phyloP scores from a whole-genome alignment of 2,113 vertebrate genomes.

The Empidonax alnorum region DNA sequence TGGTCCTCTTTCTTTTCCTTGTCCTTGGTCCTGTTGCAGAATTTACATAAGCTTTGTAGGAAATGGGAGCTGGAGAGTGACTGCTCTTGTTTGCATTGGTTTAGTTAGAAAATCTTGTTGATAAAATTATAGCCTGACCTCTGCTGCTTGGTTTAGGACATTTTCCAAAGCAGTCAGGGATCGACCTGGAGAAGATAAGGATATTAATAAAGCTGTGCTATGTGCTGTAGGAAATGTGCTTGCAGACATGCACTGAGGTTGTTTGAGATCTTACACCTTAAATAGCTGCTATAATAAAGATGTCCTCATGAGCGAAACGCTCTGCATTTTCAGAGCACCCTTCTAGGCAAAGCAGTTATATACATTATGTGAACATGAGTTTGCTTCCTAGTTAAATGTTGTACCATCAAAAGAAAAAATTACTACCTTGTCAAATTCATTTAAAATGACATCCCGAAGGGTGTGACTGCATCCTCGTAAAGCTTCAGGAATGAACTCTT shows the following conservation, averaged over 20 bases:
- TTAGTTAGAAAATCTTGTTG: not conserved
- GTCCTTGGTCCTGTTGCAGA: not conserved
- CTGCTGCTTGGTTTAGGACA: not conserved
- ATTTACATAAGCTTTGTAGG: not conserved
- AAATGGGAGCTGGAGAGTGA: not conserved
- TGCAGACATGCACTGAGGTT: not conserved
- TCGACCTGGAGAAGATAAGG: not conserved
- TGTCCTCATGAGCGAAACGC: not conserved
- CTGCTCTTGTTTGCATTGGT: not conserved
- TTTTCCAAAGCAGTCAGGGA: not conserved
- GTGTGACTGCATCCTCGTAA: not conserved
- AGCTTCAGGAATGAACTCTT: constrained; percentile 3
- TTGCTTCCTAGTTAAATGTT: constrained; percentile 32
- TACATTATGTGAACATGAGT: constrained; percentile 1
- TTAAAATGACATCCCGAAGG: not conserved
- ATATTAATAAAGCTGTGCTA: not conserved
- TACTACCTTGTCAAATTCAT: constrained; percentile 37
- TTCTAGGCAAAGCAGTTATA: constrained; percentile 24
- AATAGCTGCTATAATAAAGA: constrained; percentile 20
- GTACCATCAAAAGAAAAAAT: constrained; percentile 59
- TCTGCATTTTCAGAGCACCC: constrained; percentile 22
- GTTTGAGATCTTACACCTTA: not conserved
- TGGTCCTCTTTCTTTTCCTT: not conserved
- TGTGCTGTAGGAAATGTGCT: not conserved
- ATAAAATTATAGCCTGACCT: not conserved